A percentile compares a stretch with the other conserved stretches of the same genome.
These are phyloP conservation scores for Eulemur rufifrons DNA, from an alignment of 2,113 vertebrate genomes.

Conservation along the genomic window DNA sequence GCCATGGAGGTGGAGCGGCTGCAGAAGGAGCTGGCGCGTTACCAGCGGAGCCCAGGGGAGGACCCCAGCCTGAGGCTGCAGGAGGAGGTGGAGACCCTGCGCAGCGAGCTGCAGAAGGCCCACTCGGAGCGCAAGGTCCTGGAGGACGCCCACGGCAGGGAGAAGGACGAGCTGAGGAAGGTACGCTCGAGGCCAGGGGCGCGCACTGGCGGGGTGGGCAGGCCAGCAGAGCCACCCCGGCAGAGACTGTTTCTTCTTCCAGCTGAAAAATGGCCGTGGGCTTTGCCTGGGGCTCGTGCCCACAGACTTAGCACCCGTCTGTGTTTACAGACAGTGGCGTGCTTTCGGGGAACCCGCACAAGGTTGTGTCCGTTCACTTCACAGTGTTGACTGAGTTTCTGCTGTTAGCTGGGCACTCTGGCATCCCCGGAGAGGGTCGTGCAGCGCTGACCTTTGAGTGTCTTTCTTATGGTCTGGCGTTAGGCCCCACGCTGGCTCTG, in stretches of 20 bases:
- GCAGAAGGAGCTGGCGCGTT: slow-evolving; percentile 88
- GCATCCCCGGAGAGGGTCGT: background rate
- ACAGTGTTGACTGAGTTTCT: background rate
- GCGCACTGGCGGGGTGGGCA: fast-evolving
- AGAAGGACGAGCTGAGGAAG: slow-evolving; percentile 89
- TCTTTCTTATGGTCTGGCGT: background rate
- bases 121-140: slow-evolving; percentile 82
- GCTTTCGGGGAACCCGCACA: background rate
- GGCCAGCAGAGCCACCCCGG: fast-evolving
- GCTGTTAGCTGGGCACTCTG: background rate
- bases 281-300: background rate
- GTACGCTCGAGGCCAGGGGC: slow-evolving; percentile 69
- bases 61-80: slow-evolving; percentile 85
- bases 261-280: background rate
- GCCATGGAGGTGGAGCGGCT: slow-evolving; percentile 88
- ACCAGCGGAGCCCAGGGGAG: slow-evolving; percentile 78
- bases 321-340: fast-evolving
- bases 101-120: slow-evolving; percentile 86
- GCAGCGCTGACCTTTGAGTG: background rate
- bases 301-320: background rate
- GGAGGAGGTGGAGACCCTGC: slow-evolving; percentile 88
- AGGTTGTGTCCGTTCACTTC: background rate
- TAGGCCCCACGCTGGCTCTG: background rate
- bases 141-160: slow-evolving; percentile 87
- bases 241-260: fast-evolving